Conservation (phyloP, 2,888 invertebrate genomes). For the Rhorus exstirpatorius region DNA sequence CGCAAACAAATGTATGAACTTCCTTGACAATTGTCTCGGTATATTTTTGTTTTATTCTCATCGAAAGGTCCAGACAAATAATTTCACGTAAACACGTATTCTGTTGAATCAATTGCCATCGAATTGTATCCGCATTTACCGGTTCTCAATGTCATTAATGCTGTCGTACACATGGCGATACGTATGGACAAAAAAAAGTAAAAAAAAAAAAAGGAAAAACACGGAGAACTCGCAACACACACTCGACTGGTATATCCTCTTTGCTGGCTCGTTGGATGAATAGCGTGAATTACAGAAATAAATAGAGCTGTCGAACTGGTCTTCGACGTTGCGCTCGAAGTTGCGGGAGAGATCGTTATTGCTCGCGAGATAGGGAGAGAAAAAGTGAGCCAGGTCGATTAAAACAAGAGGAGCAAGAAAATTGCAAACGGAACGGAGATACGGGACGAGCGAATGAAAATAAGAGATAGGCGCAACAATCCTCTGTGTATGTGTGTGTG, state of each 20-base stretch:
- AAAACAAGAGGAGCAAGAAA: conserved; percentile 67
- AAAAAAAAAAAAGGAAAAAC: conserved; percentile 1
- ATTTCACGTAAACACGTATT: not conserved
- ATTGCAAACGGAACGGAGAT: conserved; percentile 70
- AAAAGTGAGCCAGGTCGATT: conserved; percentile 57
- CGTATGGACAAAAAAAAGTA: not conserved
- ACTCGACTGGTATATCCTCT: conserved; percentile 51
- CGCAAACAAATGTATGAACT: no score
- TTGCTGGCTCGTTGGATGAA: conserved; percentile 67
- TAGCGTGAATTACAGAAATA: conserved; percentile 78
- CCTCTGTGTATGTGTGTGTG: conserved; percentile 40
- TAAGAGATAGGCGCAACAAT: conserved; percentile 37
- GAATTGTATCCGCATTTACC: conserved; percentile 18
- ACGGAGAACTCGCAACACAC: not conserved
- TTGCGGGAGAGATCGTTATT: conserved; percentile 61
- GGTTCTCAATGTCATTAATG: conserved; percentile 31
- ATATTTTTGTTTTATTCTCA: not conserved
- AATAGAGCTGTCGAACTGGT: conserved; percentile 82
- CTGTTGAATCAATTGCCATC: conserved; percentile 1
- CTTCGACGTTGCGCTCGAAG: conserved; percentile 72
- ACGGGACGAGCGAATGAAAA: conserved; percentile 54
- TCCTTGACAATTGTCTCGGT: no score
- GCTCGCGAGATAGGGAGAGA: conserved; percentile 51
- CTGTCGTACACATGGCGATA: not conserved
- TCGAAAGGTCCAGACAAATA: not conserved